phyloP scores from a whole-genome alignment of 1,140 invertebrate genomes.

The Euura saliciscinereae region DNA sequence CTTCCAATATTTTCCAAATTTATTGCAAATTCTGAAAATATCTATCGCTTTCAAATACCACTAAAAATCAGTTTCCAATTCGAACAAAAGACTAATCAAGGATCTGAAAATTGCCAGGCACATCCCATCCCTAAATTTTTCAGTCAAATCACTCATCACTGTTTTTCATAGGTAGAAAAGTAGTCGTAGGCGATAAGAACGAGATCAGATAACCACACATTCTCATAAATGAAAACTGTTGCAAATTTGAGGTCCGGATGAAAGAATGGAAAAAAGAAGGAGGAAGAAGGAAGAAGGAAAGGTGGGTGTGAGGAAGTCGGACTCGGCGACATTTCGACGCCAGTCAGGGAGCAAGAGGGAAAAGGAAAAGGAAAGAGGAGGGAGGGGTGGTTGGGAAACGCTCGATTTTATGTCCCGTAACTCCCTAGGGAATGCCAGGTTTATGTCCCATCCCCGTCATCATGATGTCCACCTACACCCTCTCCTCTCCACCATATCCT shows the following conservation, averaged over 20 bases:
- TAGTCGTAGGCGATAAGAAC: no score
- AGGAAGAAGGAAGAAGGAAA: not conserved
- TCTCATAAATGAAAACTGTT: no score
- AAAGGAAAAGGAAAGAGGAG: slow-evolving; percentile 25
- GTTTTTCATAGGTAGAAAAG: no score
- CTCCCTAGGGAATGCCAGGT: slow-evolving; percentile 52
- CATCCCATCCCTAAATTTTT: no score
- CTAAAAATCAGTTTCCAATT: no score
- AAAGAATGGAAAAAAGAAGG: not conserved
- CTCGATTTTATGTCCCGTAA: slow-evolving; percentile 58
- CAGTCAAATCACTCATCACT: no score
- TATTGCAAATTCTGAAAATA: no score
- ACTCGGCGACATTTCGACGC: slow-evolving; percentile 20
- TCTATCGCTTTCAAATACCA: no score
- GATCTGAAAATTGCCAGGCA: no score
- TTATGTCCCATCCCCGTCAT: slow-evolving; percentile 55
- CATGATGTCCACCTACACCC: slow-evolving; percentile 51
- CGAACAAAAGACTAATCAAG: no score
- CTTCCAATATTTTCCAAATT: no score
- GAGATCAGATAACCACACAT: no score
- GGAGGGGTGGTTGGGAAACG: slow-evolving; percentile 42
- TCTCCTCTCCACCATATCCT: not conserved
- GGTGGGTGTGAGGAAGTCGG: slow-evolving; percentile 2
- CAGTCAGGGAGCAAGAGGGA: not conserved
- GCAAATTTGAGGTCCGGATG: not conserved